phyloP scores from a whole-genome alignment of 1,140 invertebrate species.

The Oppia nitens region DNA sequence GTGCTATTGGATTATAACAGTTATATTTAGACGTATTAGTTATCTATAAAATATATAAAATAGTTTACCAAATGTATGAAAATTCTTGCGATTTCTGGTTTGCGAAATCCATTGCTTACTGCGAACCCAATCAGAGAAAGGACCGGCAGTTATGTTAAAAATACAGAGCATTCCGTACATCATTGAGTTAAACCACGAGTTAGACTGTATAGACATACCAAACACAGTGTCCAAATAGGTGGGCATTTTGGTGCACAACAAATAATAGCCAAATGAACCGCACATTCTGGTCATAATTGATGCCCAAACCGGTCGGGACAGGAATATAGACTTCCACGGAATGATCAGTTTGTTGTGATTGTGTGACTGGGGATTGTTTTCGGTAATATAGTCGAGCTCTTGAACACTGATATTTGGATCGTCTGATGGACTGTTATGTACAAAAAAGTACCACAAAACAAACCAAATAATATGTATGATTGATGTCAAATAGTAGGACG shows the following conservation, averaged over 20 bases:
- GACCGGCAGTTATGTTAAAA: background rate
- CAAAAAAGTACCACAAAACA: background rate
- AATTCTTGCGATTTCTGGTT: background rate
- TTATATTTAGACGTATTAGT: conserved; percentile 3
- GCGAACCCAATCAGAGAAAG: background rate
- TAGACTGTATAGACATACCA: conserved; percentile 2
- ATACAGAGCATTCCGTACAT: background rate
- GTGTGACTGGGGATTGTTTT: background rate
- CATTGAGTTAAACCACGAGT: background rate
- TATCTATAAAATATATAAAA: background rate
- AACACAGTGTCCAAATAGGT: background rate
- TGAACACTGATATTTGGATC: background rate
- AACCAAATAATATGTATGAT: background rate
- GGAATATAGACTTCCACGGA: conserved; percentile 10
- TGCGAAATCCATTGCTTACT: background rate
- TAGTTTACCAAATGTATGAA: background rate
- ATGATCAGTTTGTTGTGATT: background rate
- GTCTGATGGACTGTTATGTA: background rate
- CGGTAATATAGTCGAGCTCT: background rate
- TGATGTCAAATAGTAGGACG: conserved; percentile 35
- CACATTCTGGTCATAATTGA: conserved; percentile 5
- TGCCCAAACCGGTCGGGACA: background rate
- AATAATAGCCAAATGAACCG: conserved; percentile 4
- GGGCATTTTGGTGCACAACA: conserved; percentile 9
- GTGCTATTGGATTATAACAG: conserved; percentile 15